Evolutionary conservation across 2,113 vertebrate genomes (phyloP), one percentile per base, ranked within the genome.

Genomic region (Anhinga anhinga): DNA sequence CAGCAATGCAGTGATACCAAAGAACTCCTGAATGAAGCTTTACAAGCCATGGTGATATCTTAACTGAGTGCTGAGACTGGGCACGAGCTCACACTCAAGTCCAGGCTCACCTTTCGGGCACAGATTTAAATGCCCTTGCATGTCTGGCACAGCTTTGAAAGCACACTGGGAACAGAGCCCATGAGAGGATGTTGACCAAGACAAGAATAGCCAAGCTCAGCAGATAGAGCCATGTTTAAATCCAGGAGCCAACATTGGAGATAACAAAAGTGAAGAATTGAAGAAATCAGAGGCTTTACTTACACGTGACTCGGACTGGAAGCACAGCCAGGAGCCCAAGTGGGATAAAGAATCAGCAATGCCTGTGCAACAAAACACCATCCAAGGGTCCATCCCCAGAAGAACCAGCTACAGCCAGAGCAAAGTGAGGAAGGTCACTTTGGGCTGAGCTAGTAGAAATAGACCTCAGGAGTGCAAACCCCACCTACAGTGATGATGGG

Each of bases 381-480:
- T 19, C 34, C 44, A 69, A 69, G 34, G 1, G 5, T 3, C 40
- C 45, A 11, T 10, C 5, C 25, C 15, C 72, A 66, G 32, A 9
- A 45, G 7, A 67, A 49, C 22, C 14, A 74, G 15, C 20, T 19
- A 2, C 1, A 6, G 10, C 52, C 81, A 87, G 52, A 47, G 5
- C 36, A 85, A 10, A 77, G 14, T 4, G 1, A 61, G 27, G 4
- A 5, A n/a, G 9, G 7, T 0, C 0, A 1, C 3, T 19, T 0
- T 13, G 1, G 8, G 9, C 71, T 82, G 53, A 73, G 30, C 7
- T 22, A 1, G 42, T 32, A 78, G 65, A 92, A 79, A 78, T 44
- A 82, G 66, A 29, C 0, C 23, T 36, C 20, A 44, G 65, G 59
- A 72, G n/a, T 8, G 5, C 3, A 80, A 61, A 15, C 7, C 36